Conservation (phyloP, 1,140 invertebrate genomes). For the Bombus sylvicola region DNA sequence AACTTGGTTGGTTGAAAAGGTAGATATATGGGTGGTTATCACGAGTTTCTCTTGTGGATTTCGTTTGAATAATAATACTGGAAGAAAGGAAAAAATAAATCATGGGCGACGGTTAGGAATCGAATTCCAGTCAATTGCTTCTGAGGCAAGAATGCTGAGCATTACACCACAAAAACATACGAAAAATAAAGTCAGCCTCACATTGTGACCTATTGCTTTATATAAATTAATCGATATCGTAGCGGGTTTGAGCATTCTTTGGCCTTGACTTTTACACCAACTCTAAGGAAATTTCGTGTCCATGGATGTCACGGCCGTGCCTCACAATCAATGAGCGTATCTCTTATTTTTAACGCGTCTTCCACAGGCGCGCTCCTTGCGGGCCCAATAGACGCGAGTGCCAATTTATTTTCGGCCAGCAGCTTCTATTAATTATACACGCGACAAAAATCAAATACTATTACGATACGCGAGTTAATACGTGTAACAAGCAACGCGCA, state of each 20-base stretch:
- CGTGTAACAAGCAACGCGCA: too few relatives aligned
- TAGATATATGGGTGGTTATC: not conserved
- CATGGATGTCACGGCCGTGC: not conserved
- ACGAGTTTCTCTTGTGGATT: not conserved
- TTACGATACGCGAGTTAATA: too few relatives aligned
- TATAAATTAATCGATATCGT: not conserved
- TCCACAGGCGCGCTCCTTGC: not conserved
- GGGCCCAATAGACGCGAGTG: not conserved
- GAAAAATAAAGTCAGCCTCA: fast-evolving
- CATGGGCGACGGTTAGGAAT: conserved; percentile 93
- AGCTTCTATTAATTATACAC: conserved; percentile 2
- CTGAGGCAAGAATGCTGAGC: conserved; percentile 91
- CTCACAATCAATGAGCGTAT: conserved; percentile 2
- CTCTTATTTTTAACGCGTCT: conserved; percentile 11
- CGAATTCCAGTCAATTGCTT: conserved; percentile 98
- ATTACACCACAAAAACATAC: conserved; percentile 86
- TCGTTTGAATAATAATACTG: not conserved
- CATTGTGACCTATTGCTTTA: conserved; percentile 18
- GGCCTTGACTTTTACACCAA: conserved; percentile 38
- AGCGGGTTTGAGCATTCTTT: not conserved
- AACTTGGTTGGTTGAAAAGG: not conserved
- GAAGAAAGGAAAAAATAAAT: conserved; percentile 57
- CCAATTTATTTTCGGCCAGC: conserved; percentile 32
- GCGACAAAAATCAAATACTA: not conserved
- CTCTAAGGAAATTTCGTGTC: not conserved